phyloP scores from a whole-genome alignment of 2,797 vertebrate species.

The Psittacula echo region DNA sequence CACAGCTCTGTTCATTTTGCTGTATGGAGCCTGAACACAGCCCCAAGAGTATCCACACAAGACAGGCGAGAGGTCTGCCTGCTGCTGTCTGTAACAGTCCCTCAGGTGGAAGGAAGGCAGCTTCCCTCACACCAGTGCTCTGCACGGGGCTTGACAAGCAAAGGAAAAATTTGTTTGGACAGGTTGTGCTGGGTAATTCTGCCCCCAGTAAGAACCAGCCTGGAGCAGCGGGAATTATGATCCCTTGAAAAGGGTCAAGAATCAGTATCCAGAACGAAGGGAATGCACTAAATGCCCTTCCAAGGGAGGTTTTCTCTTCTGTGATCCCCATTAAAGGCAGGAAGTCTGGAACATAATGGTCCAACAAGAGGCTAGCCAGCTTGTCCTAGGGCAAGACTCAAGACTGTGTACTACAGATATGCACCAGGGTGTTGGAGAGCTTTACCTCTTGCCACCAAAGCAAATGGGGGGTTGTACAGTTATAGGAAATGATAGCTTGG shows the following conservation, averaged over 20 bases:
- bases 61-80: neutral
- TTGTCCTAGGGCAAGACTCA: neutral
- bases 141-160: neutral
- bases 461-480: neutral
- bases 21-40: neutral
- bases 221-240: neutral
- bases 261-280: fast-evolving
- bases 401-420: neutral
- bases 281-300: neutral
- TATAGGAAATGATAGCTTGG: neutral
- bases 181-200: neutral
- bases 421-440: neutral
- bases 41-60: neutral
- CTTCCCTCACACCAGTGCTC: neutral
- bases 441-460: neutral
- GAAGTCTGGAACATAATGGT: neutral
- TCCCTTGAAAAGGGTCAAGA: neutral
- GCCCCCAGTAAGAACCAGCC: neutral
- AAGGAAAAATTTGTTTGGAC: neutral
- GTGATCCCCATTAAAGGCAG: neutral
- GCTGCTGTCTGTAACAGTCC: neutral
- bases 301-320: neutral
- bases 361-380: neutral
- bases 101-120: neutral
- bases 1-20: neutral